Evolutionary conservation across 2,113 vertebrate species (phyloP).

Genomic region (Corythornis vintsioides): DNA sequence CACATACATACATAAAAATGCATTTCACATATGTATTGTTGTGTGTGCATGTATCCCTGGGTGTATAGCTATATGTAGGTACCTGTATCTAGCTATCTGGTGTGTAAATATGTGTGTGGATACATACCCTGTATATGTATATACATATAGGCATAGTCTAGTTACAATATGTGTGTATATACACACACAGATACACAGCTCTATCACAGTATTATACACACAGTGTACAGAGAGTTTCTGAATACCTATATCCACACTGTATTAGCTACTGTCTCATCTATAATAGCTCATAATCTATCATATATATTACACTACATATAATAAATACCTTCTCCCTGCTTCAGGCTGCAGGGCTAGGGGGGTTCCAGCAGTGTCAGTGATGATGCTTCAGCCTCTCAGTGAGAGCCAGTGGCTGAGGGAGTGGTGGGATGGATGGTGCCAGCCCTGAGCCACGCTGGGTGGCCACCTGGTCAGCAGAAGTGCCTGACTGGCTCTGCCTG

Average conservation of each 20-base stretch:
- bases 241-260: neutral
- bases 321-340: neutral
- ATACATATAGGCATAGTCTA: neutral
- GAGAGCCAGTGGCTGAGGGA: accelerated
- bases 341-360: neutral
- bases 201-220: neutral
- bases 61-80: no score
- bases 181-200: neutral
- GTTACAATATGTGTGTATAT: neutral
- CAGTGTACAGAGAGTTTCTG: neutral
- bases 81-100: neutral
- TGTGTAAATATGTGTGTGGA: neutral
- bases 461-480: neutral
- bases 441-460: accelerated
- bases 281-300: neutral
- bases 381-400: neutral
- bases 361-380: neutral
- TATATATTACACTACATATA: neutral
- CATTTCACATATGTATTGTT: neutral
- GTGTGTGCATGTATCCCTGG: neutral
- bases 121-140: neutral
- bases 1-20: neutral
- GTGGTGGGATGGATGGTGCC: accelerated
- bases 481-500: neutral
- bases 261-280: neutral